These are phyloP conservation scores for Acrobeloides nanus DNA, from an alignment of 2,888 invertebrate genomes.

Conservation along the genomic window DNA sequence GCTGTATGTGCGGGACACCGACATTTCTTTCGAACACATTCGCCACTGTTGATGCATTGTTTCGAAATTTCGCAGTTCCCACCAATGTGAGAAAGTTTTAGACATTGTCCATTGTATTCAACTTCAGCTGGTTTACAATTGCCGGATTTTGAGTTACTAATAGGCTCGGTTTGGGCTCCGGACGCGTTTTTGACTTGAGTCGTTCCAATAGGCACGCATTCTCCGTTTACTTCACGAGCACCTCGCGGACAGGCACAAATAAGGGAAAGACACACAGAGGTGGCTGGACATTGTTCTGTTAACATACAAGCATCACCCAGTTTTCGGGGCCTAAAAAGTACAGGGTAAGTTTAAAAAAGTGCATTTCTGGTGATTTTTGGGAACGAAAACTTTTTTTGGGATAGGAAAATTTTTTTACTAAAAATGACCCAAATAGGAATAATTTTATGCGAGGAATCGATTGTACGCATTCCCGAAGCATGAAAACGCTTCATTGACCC, in stretches of 20 bases:
- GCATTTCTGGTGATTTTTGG: too few species aligned
- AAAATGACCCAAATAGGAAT: too few species aligned
- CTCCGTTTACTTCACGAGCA: conserved; percentile 20
- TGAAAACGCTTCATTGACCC: too few species aligned
- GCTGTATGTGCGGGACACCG: conserved; percentile 30
- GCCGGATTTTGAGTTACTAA: neutral
- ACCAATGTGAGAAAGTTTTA: conserved; percentile 22
- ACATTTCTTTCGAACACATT: conserved; percentile 25
- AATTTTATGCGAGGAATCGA: too few species aligned
- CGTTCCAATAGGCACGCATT: too few species aligned
- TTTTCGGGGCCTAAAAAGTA: conserved; percentile 22
- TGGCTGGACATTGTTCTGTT: conserved; percentile 33
- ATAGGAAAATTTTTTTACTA: too few species aligned
- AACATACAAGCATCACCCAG: conserved; percentile 38
- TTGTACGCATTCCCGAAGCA: too few species aligned
- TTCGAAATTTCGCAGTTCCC: conserved; percentile 26
- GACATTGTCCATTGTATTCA: conserved; percentile 14
- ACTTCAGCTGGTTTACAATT: conserved; percentile 15
- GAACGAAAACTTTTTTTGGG: too few species aligned
- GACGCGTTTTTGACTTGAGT: too few species aligned
- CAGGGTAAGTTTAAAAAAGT: too few species aligned
- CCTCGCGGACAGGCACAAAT: conserved; percentile 31
- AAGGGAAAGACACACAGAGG: conserved; percentile 31
- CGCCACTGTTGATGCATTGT: conserved; percentile 36
- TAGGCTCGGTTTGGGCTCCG: neutral